Evolutionary conservation across 2,113 vertebrate species (phyloP).

Genomic region (Paradoxurus hermaphroditus): DNA sequence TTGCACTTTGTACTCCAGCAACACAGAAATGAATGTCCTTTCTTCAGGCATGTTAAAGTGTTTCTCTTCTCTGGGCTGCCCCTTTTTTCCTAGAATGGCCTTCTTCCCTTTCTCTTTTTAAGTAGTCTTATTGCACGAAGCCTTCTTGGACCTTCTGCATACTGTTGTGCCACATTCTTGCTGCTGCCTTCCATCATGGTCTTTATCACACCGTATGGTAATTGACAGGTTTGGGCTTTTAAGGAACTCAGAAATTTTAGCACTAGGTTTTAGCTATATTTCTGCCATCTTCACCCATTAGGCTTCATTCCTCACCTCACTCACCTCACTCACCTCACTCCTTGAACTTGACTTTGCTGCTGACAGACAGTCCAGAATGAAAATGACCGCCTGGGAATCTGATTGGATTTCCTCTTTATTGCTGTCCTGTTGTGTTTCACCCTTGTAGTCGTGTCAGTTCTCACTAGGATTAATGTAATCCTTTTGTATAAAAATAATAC

Average conservation of each 20-base stretch:
- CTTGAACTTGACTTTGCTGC: conserved; percentile 24
- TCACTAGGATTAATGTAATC: conserved; percentile 28
- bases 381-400: conserved; percentile 42
- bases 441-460: conserved; percentile 31
- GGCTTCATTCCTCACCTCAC: background rate
- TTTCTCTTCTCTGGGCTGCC: background rate
- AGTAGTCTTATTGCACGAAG: background rate
- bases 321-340: background rate
- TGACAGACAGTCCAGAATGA: conserved; percentile 46
- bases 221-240: background rate
- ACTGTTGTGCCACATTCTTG: background rate
- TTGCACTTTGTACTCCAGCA: conserved; percentile 6
- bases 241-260: conserved; percentile 19
- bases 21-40: conserved; percentile 17
- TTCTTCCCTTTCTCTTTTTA: background rate
- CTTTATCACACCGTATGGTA: background rate
- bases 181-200: background rate
- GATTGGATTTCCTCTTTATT: conserved; percentile 50
- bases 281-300: background rate
- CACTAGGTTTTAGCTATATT: background rate
- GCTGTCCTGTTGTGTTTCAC: background rate
- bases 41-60: background rate
- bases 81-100: background rate
- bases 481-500: conserved; percentile 45
- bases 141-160: background rate